Percentiles rank a stretch among this genome's conserved stretches.
Evolutionary conservation across 2,888 invertebrate species (phyloP).

Genomic region (Allacma fusca): DNA sequence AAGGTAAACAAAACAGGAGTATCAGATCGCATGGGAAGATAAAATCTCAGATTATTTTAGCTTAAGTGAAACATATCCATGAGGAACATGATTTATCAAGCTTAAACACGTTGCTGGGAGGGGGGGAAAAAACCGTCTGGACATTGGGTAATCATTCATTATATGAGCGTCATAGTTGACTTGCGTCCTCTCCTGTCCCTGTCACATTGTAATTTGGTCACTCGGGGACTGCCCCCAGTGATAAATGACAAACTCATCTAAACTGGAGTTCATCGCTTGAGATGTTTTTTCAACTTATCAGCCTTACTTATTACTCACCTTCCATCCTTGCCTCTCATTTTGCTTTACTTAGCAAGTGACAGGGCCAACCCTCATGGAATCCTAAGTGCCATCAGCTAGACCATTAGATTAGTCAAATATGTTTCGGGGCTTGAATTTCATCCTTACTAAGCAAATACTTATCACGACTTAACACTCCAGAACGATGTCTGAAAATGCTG

Average conservation of each 20-base stretch:
- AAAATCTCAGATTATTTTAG: no score
- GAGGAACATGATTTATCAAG: no score
- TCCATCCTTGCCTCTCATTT: neutral
- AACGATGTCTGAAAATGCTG: no score
- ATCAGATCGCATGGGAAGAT: no score
- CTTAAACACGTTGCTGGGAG: neutral
- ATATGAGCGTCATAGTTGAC: slow-evolving; percentile 23
- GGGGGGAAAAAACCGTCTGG: neutral
- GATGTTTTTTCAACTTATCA: neutral
- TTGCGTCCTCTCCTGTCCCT: neutral
- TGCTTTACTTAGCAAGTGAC: neutral
- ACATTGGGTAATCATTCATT: slow-evolving; percentile 14
- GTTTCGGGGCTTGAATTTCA: no score
- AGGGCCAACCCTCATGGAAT: neutral
- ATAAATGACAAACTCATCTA: slow-evolving; percentile 24
- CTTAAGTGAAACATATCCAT: no score
- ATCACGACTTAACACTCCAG: no score
- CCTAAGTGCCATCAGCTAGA: neutral
- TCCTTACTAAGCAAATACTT: no score
- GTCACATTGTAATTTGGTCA: slow-evolving; percentile 26
- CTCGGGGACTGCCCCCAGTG: neutral
- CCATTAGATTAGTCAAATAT: no score
- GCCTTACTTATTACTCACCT: neutral
- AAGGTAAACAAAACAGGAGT: no score
- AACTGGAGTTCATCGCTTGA: slow-evolving; percentile 19